phyloP scores from a whole-genome alignment of 2,888 invertebrate genomes.

The Incurvaria masculella region DNA sequence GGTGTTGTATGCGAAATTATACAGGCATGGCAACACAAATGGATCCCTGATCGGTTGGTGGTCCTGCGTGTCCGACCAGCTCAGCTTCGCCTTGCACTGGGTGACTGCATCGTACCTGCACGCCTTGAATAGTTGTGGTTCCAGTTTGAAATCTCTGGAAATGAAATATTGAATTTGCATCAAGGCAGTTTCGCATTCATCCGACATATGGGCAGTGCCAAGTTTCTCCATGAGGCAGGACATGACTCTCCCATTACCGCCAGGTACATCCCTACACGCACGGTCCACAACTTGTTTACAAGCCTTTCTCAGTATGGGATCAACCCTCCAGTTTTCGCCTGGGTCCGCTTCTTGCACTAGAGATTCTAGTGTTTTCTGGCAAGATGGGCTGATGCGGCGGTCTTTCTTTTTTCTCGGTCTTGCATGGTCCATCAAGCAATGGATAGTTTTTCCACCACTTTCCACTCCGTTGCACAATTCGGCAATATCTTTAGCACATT shows the following conservation, averaged over 20 bases:
- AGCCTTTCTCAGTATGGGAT: conserved; percentile 82
- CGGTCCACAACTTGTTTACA: conserved; percentile 82
- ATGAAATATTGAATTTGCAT: conserved; percentile 97
- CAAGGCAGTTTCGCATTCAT: conserved; percentile 86
- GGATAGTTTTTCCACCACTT: conserved; percentile 85
- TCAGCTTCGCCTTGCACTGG: conserved; percentile 73
- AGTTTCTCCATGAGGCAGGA: conserved; percentile 93
- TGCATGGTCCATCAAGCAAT: conserved; percentile 92
- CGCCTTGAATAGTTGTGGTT: conserved; percentile 82
- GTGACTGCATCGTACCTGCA: conserved; percentile 85
- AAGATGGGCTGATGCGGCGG: conserved; percentile 64
- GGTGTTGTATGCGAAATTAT: conserved; percentile 63
- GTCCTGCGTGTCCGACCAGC: conserved; percentile 67
- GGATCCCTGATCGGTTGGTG: conserved; percentile 78
- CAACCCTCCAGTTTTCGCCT: conserved; percentile 95
- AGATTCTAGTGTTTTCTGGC: conserved; percentile 75
- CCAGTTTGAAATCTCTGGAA: conserved; percentile 90
- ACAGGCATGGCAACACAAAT: conserved; percentile 87
- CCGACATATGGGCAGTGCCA: conserved; percentile 78
- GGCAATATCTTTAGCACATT: conserved; percentile 82
- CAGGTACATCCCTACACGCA: conserved; percentile 68
- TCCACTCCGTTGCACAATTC: conserved; percentile 72
- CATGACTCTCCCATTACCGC: conserved; percentile 81
- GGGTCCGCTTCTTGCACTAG: conserved; percentile 85
- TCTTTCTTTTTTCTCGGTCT: conserved; percentile 62